Evolutionary conservation across 2,113 vertebrate species (phyloP).

Genomic region (Meriones unguiculatus): DNA sequence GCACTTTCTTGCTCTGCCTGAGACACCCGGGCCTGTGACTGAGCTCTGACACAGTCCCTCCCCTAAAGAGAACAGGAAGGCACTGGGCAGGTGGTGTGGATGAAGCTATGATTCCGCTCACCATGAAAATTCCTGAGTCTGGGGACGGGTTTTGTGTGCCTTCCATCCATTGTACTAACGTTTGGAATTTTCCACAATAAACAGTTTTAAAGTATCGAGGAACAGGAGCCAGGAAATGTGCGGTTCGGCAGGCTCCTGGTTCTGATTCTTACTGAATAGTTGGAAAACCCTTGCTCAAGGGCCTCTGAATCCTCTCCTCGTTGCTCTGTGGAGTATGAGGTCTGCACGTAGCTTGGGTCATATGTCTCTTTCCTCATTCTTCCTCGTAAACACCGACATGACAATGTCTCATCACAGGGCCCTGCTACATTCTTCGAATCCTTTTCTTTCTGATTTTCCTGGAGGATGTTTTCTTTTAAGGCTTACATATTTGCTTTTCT

Average conservation of each 20-base stretch:
- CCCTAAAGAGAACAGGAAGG: background rate
- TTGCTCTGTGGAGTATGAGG: background rate
- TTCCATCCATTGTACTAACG: background rate
- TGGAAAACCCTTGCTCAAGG: background rate
- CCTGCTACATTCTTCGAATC: constrained; percentile 15
- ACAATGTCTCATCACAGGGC: background rate
- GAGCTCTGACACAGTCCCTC: background rate
- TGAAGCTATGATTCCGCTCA: background rate
- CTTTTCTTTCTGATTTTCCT: constrained; percentile 33
- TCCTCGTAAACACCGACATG: background rate
- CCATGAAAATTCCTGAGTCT: background rate
- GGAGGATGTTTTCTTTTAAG: background rate
- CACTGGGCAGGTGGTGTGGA: background rate
- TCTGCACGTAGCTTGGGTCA: background rate
- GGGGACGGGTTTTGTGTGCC: background rate
- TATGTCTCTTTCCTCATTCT: background rate
- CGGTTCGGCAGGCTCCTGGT: background rate
- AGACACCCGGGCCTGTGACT: background rate
- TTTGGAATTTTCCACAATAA: constrained; percentile 46
- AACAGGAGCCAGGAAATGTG: background rate
- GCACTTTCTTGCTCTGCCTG: background rate
- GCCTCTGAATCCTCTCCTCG: background rate
- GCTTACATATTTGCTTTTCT: background rate
- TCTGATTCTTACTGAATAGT: background rate
- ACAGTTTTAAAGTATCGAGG: background rate